Percentiles rank a stretch among this genome's conserved stretches.
These are phyloP conservation scores for Coregonus clupeaformis DNA, from an alignment of 2,113 vertebrate species.

Conservation along the genomic window DNA sequence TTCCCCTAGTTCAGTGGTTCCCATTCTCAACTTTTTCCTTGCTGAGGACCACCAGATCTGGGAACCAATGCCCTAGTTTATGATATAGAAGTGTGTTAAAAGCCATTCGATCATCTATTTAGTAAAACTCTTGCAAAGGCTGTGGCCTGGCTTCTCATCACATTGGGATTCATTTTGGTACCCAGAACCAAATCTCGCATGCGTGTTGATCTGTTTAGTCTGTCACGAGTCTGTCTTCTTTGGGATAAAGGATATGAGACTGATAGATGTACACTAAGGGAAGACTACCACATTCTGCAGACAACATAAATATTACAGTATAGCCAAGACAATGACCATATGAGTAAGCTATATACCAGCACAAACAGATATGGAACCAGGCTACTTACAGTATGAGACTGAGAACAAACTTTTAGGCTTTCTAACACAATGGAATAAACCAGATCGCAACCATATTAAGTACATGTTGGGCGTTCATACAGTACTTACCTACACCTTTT, in stretches of 20 bases:
- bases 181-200: too few relatives aligned
- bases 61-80: background rate
- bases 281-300: background rate
- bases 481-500: background rate
- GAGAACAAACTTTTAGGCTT: conserved; percentile 6
- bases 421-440: background rate
- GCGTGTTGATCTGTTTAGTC: too few relatives aligned
- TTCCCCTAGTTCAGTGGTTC: background rate
- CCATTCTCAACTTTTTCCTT: too few relatives aligned
- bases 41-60: too few relatives aligned
- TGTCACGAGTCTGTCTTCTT: background rate
- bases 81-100: background rate
- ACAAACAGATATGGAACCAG: too few relatives aligned
- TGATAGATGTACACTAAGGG: background rate
- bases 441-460: background rate
- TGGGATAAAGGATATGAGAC: conserved; percentile 12
- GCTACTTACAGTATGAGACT: conserved; percentile 7
- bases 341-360: too few relatives aligned
- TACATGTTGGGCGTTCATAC: background rate
- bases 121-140: background rate
- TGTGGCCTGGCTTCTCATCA: background rate
- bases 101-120: conserved; percentile 1
- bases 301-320: too few relatives aligned
- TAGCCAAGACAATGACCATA: too few relatives aligned
- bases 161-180: too few relatives aligned